Conservation (phyloP, 2,797 vertebrate genomes). For the Labroides dimidiatus region DNA sequence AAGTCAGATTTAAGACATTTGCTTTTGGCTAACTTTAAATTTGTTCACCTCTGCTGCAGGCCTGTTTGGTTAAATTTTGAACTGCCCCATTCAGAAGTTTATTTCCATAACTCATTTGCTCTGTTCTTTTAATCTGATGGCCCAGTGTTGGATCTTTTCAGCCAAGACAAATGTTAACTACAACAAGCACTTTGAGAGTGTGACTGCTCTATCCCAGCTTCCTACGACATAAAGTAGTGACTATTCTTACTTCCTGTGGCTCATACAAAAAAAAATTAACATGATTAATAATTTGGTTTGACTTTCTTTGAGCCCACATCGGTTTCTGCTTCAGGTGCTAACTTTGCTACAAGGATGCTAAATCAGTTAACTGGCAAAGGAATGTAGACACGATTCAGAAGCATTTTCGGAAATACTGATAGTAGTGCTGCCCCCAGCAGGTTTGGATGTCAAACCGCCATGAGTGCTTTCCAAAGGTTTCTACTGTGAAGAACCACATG, state of each 20-base stretch:
- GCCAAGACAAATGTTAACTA: neutral
- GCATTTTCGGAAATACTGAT: constrained; percentile 19
- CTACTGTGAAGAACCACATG: constrained; percentile 32
- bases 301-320: constrained; percentile 12
- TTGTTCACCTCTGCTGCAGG: neutral
- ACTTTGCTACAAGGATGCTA: constrained; percentile 51
- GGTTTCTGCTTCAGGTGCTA: constrained; percentile 57
- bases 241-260: constrained; percentile 3
- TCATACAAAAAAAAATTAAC: neutral
- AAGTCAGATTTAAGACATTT: neutral
- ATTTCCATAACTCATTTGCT: constrained; percentile 1
- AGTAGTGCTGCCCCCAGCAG: constrained; percentile 41
- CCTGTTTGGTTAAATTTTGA: neutral
- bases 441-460: constrained; percentile 41
- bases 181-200: constrained; percentile 37
- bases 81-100: neutral
- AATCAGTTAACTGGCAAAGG: constrained; percentile 27
- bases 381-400: constrained; percentile 39
- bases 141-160: constrained; percentile 10
- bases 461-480: constrained; percentile 52
- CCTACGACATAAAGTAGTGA: constrained; percentile 4
- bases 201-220: constrained; percentile 5
- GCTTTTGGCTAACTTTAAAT: constrained; percentile 1
- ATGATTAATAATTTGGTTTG: neutral
- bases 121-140: neutral